These are phyloP conservation scores for Myotis vivesi DNA, from an alignment of 2,797 vertebrate species.

Conservation along the genomic window DNA sequence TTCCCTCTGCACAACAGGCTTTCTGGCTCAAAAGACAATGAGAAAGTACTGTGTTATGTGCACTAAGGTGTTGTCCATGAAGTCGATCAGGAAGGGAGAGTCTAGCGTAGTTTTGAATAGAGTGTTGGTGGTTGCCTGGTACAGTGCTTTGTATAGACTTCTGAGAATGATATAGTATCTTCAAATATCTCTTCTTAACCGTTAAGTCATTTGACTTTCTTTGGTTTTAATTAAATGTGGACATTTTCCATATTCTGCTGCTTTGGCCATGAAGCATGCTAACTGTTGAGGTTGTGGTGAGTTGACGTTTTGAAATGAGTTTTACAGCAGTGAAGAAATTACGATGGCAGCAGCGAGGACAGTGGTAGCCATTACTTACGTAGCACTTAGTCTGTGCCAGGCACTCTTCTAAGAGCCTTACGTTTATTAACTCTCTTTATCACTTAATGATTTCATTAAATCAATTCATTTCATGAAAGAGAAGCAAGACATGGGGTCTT, in stretches of 20 bases:
- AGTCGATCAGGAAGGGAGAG: not conserved
- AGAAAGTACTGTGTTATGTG: not conserved
- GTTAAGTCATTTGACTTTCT: not conserved
- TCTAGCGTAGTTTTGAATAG: not conserved
- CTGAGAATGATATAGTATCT: not conserved
- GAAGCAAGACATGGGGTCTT: conserved; percentile 17
- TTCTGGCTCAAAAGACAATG: not conserved
- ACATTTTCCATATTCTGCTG: not conserved
- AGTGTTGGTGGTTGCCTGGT: not conserved
- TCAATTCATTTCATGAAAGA: conserved; percentile 17
- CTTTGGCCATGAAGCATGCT: not conserved
- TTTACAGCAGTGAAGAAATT: not conserved
- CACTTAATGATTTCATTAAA: conserved; percentile 35
- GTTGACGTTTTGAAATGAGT: not conserved
- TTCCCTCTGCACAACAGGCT: not conserved
- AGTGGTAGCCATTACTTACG: not conserved
- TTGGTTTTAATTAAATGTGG: not conserved
- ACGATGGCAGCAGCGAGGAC: not conserved
- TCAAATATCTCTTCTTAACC: not conserved
- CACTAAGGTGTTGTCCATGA: not conserved
- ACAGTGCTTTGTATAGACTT: not conserved
- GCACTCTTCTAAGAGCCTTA: not conserved
- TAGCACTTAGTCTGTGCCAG: not conserved
- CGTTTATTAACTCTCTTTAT: conserved; percentile 12
- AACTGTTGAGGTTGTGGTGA: not conserved